phyloP scores from a whole-genome alignment of 2,797 vertebrate species.

The Coilia nasus region DNA sequence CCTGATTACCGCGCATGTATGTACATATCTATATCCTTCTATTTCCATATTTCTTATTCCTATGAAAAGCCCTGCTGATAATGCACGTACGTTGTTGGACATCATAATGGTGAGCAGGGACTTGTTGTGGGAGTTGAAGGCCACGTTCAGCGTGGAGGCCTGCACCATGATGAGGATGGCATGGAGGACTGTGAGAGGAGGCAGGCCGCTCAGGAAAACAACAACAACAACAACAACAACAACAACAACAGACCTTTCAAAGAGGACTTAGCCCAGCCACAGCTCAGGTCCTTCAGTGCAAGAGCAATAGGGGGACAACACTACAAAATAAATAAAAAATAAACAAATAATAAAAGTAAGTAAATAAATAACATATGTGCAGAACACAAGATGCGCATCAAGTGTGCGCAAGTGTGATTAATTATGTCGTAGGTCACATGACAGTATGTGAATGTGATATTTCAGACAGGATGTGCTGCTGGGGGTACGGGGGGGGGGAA shows the following conservation, averaged over 20 bases:
- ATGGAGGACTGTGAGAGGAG: conserved; percentile 85
- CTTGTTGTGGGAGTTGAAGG: conserved; percentile 98
- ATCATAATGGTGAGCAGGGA: conserved; percentile 98
- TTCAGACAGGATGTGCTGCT: not conserved
- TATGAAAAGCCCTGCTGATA: no score
- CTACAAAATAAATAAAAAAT: no score
- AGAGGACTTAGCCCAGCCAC: not conserved
- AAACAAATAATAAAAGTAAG: not conserved
- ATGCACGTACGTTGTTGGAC: conserved; percentile 93
- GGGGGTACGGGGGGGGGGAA: conserved; percentile 1
- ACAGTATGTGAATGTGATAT: not conserved
- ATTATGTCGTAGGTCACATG: not conserved
- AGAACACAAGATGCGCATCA: not conserved
- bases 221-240: no score
- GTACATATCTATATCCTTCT: not conserved
- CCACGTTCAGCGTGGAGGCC: conserved; percentile 95
- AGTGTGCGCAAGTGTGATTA: not conserved
- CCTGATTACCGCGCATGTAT: not conserved
- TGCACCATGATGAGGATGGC: conserved; percentile 97
- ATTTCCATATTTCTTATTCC: not conserved
- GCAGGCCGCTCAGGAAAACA: conserved; percentile 64
- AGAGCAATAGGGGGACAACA: not conserved
- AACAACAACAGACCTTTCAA: not conserved
- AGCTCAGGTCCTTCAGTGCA: not conserved
- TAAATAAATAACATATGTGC: not conserved